These are phyloP conservation scores for Amblyraja radiata DNA, from an alignment of 2,797 vertebrate genomes.

Conservation along the genomic window DNA sequence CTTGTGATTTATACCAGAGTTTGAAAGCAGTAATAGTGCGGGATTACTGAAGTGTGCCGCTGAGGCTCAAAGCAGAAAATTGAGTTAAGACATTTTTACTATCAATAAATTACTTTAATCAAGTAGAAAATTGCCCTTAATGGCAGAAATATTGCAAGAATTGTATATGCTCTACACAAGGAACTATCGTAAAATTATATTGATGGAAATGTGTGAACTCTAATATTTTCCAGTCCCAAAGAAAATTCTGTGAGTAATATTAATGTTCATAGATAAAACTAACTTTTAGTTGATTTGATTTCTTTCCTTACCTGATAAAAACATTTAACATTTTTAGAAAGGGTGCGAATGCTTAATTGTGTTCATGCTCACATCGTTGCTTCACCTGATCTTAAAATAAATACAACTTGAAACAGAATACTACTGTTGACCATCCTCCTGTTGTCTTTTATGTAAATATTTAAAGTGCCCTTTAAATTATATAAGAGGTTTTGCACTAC, in stretches of 20 bases:
- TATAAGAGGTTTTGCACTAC: neutral
- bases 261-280: neutral
- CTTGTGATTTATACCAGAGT: neutral
- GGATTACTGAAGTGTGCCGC: neutral
- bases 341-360: neutral
- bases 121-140: neutral
- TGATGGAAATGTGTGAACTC: neutral
- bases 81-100: neutral
- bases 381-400: conserved; percentile 1
- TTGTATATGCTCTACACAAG: neutral
- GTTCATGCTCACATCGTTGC: neutral
- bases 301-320: neutral
- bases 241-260: neutral
- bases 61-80: neutral
- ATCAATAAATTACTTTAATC: neutral
- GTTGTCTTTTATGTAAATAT: neutral
- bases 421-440: neutral
- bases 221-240: neutral
- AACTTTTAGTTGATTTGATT: neutral
- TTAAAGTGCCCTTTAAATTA: neutral
- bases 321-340: neutral
- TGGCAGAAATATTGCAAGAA: neutral
- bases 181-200: neutral
- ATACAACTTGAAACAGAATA: neutral
- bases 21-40: neutral